phyloP scores from a whole-genome alignment of 2,113 vertebrate species.

The Jaculus jaculus region DNA sequence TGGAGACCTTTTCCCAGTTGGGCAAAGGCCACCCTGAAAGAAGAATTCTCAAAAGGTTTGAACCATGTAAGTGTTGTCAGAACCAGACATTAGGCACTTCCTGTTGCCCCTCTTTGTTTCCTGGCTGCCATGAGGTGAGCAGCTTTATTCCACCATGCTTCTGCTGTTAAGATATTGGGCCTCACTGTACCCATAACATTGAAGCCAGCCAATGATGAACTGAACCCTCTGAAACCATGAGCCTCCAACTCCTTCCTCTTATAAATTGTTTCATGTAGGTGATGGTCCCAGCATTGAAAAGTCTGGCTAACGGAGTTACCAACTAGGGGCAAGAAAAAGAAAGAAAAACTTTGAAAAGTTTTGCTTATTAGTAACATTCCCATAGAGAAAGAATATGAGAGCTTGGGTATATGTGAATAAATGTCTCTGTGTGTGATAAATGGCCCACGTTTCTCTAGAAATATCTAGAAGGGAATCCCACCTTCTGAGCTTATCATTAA shows the following conservation, averaged over 20 bases:
- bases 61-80: background rate
- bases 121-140: background rate
- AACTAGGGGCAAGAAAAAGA: background rate
- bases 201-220: too few relatives aligned
- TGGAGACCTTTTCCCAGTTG: background rate
- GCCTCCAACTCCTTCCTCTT: background rate
- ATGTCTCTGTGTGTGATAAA: constrained; percentile 51
- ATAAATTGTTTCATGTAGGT: background rate
- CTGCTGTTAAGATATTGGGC: background rate
- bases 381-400: constrained; percentile 33
- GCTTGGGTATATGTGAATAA: constrained; percentile 21
- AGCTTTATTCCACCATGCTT: background rate
- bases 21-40: background rate
- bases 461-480: constrained; percentile 26
- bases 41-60: background rate
- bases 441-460: constrained; percentile 36
- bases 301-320: background rate
- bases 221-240: background rate
- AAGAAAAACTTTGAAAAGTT: constrained; percentile 39
- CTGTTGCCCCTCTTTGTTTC: background rate
- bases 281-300: background rate
- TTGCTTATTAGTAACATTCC: constrained; percentile 54
- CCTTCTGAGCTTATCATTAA: constrained; percentile 63
- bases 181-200: background rate
- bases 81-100: background rate